A percentile compares a stretch with the other conserved stretches of the same genome.
These are phyloP conservation scores for Sitobion miscanthi DNA, from an alignment of 1,140 invertebrate species.

Conservation along the genomic window DNA sequence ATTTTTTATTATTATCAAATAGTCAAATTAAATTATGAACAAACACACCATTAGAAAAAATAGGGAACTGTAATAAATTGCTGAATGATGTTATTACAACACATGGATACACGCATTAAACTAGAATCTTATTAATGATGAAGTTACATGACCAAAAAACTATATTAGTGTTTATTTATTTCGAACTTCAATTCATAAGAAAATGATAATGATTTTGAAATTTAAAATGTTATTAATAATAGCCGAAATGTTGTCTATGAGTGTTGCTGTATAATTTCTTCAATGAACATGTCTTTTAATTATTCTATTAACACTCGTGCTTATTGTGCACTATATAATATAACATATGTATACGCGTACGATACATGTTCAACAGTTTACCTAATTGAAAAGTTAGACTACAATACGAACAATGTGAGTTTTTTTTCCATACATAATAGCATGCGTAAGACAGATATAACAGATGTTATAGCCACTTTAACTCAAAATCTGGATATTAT, in stretches of 20 bases:
- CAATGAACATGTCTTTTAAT: not conserved
- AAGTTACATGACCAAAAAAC: not conserved
- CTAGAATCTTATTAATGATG: not conserved
- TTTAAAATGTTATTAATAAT: not conserved
- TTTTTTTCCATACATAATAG: too few species aligned
- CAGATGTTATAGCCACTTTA: too few species aligned
- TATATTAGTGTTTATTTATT: not conserved
- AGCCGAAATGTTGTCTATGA: not conserved
- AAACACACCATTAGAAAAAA: not conserved
- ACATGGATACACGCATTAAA: not conserved
- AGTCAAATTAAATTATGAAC: not conserved
- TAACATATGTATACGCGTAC: too few species aligned
- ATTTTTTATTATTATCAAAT: not conserved
- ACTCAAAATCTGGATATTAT: too few species aligned
- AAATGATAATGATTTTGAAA: not conserved
- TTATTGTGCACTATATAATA: not conserved
- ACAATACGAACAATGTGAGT: too few species aligned
- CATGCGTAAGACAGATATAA: too few species aligned
- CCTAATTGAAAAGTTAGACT: too few species aligned
- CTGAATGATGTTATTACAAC: not conserved
- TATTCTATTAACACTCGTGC: not conserved
- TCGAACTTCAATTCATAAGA: not conserved
- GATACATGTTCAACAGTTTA: too few species aligned
- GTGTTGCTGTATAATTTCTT: not conserved
- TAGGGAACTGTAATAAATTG: too few species aligned